Evolutionary conservation across 2,888 invertebrate genomes (phyloP).

Genomic region (Salpingus planirostris): DNA sequence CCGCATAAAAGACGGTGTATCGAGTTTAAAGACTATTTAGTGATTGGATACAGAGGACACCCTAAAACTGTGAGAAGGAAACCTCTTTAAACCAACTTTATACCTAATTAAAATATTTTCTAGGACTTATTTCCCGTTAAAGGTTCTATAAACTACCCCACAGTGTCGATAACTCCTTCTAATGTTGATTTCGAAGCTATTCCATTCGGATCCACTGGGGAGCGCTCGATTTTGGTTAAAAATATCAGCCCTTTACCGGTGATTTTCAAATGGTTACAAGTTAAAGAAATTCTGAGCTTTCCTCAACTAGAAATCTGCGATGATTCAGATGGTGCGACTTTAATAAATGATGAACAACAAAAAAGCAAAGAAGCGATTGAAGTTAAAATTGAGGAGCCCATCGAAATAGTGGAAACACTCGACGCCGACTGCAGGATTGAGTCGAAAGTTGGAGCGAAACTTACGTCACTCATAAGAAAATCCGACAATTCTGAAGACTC

Average conservation of each 20-base stretch:
- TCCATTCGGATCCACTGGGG: slow-evolving; percentile 41
- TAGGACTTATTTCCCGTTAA: slow-evolving; percentile 51
- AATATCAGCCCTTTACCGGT: slow-evolving; percentile 48
- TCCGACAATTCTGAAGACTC: slow-evolving; percentile 3
- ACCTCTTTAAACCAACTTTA: no score
- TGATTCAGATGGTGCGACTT: no score
- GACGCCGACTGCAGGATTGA: no score
- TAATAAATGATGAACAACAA: no score
- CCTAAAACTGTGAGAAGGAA: no score
- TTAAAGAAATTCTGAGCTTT: no score
- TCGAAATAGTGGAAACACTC: no score
- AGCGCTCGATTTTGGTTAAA: slow-evolving; percentile 42
- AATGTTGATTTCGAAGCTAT: slow-evolving; percentile 55
- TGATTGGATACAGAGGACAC: slow-evolving; percentile 37
- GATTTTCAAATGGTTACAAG: slow-evolving; percentile 35
- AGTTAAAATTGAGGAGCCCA: no score
- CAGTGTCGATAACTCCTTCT: slow-evolving; percentile 49
- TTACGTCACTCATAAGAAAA: slow-evolving; percentile 7
- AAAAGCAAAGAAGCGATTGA: no score
- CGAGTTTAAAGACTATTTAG: slow-evolving; percentile 25
- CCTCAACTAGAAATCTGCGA: no score
- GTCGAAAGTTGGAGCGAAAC: slow-evolving; percentile 1
- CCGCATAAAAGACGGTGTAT: slow-evolving; percentile 25
- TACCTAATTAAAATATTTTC: no score
- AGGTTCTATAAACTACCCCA: slow-evolving; percentile 61